Base-by-base conservation (phyloP, 2,888 invertebrate genomes). In the Pomacea canaliculata region DNA sequence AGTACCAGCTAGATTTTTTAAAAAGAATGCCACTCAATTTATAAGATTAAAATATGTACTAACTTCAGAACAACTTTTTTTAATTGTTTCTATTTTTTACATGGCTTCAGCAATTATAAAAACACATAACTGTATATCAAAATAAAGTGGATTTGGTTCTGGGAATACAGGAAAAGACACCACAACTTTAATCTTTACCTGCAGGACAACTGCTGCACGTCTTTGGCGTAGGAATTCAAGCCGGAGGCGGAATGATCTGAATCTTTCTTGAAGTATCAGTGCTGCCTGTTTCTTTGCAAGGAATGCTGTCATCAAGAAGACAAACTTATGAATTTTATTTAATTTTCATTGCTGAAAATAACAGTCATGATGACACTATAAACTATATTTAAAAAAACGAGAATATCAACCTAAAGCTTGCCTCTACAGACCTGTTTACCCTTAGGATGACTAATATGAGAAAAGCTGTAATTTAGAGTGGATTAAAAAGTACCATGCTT, bases 251-350 rank as follows among this genome's bases (percentile, higher is more conserved):
- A 85, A 85, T 27, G 85, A 84, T 62, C 86, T 73, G 80, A 87
- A 88, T 49, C 83, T 81, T 49, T 82, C 84, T 74, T 88, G 88
- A 16, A 88, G 79, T 66, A 88, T 84, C 48, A 86, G 79, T 10
- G 82, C 86, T 23, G 88, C 87, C 67, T 85, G 81, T 59, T 78
- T 81, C 78, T 83, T 82, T 48, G 81, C 78, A 18, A 82, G 79
- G 73, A 83, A 88, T 46, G 84, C 88, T 84, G 78, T 13, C 63
- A 77, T 51, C 16, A 73, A 16, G 16, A 70, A 56, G 48, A 48
- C 67, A 37, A 37, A 37, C 37, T 23, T 23, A 37, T 37, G 37
- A 3, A 37, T 37, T 37, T 37, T 37, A 37, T 37, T 37, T 5
- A 37, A 37, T 37, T 37, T 37, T 3, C 5, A 37, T 37, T 5